Conservation (phyloP, 2,888 invertebrate genomes). For the Leptothorax acervorum region DNA sequence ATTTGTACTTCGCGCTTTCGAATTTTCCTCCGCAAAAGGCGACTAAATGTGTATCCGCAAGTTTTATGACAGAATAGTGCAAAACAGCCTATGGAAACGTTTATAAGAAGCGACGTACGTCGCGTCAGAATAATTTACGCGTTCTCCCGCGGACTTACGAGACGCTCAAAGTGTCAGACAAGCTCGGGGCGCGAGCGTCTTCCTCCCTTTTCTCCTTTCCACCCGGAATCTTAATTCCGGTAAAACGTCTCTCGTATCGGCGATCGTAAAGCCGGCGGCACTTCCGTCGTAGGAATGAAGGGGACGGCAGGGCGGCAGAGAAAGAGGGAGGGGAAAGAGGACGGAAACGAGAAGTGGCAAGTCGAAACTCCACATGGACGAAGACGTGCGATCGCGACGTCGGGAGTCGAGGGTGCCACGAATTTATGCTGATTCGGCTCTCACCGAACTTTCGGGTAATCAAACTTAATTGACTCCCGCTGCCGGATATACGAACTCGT, state of each 20-base stretch:
- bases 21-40: background rate
- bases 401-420: slow-evolving; percentile 58
- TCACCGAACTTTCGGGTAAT: slow-evolving; percentile 75
- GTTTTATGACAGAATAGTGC: slow-evolving; percentile 38
- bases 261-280: slow-evolving; percentile 69
- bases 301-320: background rate
- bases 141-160: slow-evolving; percentile 41
- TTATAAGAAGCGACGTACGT: slow-evolving; percentile 49
- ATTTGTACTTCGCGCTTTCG: background rate
- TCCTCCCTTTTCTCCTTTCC: slow-evolving; percentile 36
- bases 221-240: slow-evolving; percentile 70
- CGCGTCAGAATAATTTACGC: slow-evolving; percentile 52
- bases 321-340: background rate
- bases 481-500: slow-evolving; percentile 55
- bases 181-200: slow-evolving; percentile 14
- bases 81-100: slow-evolving; percentile 40
- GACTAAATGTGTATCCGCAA: background rate
- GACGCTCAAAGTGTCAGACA: slow-evolving; percentile 62
- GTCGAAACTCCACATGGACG: slow-evolving; percentile 22
- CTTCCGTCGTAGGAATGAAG: background rate
- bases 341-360: slow-evolving; percentile 6
- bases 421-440: slow-evolving; percentile 73
- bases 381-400: slow-evolving; percentile 55
- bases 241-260: slow-evolving; percentile 68
- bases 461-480: slow-evolving; percentile 78